A percentile compares a stretch with the other conserved stretches of the same genome.
phyloP scores from a whole-genome alignment of 2,113 vertebrate genomes.

The Pheucticus melanocephalus region DNA sequence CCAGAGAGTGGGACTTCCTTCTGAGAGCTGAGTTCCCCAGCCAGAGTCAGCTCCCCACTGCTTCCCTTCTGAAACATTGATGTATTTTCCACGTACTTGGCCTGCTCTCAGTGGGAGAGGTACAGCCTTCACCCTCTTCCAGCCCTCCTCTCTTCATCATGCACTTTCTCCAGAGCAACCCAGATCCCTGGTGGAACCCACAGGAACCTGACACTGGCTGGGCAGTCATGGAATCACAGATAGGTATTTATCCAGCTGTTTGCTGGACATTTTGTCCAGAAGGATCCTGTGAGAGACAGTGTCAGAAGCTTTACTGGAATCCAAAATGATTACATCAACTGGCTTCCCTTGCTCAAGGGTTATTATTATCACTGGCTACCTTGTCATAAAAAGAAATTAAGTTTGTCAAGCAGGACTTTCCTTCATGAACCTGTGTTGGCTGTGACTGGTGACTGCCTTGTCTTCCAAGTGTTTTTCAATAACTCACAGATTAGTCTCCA shows the following conservation, averaged over 20 bases:
- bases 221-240: not conserved
- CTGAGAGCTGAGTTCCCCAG: not conserved
- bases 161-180: not conserved
- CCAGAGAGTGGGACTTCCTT: not conserved
- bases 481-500: not conserved
- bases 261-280: not conserved
- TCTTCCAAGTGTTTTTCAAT: not conserved
- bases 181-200: not conserved
- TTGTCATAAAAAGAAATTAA: not conserved
- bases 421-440: not conserved
- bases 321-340: not conserved
- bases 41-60: not conserved
- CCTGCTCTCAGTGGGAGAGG: not conserved
- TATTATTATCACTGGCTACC: not conserved
- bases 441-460: not conserved
- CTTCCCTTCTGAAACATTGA: not conserved
- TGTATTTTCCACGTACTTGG: not conserved
- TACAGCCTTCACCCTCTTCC: not conserved
- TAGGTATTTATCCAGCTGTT: not conserved
- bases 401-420: not conserved
- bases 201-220: accelerated
- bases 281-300: not conserved
- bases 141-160: not conserved
- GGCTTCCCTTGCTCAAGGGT: not conserved
- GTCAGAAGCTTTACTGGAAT: not conserved